A percentile compares a stretch with the other conserved stretches of the same genome.
Evolutionary conservation across 1,140 invertebrate genomes (phyloP).

Genomic region (Condylostylus longicornis): DNA sequence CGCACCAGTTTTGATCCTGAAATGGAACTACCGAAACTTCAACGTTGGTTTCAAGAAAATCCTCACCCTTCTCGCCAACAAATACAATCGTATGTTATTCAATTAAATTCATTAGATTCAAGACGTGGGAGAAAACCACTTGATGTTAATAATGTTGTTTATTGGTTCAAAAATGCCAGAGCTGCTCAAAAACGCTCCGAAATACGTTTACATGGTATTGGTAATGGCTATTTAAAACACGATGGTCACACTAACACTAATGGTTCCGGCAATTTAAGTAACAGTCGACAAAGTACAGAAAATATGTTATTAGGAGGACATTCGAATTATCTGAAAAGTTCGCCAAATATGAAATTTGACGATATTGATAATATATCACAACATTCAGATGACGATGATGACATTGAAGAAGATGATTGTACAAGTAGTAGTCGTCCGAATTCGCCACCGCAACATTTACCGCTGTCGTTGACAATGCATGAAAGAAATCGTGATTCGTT

Average conservation of each 20-base stretch:
- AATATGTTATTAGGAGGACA: constrained; percentile 18
- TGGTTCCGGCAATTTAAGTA: no score
- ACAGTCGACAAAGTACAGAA: no score
- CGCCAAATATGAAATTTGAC: constrained; percentile 29
- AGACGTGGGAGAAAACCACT: constrained; percentile 80
- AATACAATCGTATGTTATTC: constrained; percentile 88
- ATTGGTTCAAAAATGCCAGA: constrained; percentile 97
- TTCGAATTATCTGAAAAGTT: constrained; percentile 30
- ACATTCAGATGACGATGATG: constrained; percentile 31
- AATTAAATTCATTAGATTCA: constrained; percentile 83
- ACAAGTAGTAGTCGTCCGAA: constrained; percentile 19
- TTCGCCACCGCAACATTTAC: constrained; percentile 28
- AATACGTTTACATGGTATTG: constrained; percentile 35
- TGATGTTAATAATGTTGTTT: constrained; percentile 94
- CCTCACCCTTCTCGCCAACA: constrained; percentile 87
- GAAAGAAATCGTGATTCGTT: constrained; percentile 23
- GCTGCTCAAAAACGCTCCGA: constrained; percentile 85
- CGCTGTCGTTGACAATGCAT: constrained; percentile 27
- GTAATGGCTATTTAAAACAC: constrained; percentile 25
- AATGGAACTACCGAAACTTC: constrained; percentile 82
- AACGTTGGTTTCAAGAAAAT: constrained; percentile 90
- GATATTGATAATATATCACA: constrained; percentile 32
- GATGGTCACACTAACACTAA: constrained; percentile 24
- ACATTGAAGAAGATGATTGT: constrained; percentile 29
- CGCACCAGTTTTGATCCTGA: constrained; percentile 89